These are phyloP conservation scores for Melipona bicolor DNA, from an alignment of 2,888 invertebrate genomes.

Conservation along the genomic window DNA sequence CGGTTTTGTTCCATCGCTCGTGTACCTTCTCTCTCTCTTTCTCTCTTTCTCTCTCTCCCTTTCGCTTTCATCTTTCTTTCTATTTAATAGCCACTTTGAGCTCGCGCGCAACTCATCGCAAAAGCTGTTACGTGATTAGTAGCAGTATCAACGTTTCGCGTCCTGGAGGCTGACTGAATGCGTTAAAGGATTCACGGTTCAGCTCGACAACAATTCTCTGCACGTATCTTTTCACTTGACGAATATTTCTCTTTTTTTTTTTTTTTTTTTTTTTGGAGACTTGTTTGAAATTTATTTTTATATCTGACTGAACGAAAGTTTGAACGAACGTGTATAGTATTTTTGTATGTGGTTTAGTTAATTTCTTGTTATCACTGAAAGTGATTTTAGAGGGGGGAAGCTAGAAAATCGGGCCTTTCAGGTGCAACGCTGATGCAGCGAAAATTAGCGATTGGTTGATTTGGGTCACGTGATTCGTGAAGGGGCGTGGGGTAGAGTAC, in stretches of 20 bases:
- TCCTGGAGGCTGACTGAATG: neutral
- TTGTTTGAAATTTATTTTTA: neutral
- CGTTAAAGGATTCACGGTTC: neutral
- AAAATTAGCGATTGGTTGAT: too few species aligned
- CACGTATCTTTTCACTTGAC: neutral
- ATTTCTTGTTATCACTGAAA: too few species aligned
- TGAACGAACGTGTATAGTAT: too few species aligned
- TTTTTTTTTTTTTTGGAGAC: too few species aligned
- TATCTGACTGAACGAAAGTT: too few species aligned
- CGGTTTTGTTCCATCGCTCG: constrained; percentile 50
- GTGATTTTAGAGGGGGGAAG: too few species aligned
- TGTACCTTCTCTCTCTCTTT: neutral
- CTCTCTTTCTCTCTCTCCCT: neutral
- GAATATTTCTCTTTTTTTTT: too few species aligned
- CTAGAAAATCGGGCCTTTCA: too few species aligned
- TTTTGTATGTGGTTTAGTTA: too few species aligned
- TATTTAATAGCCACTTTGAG: constrained; percentile 52
- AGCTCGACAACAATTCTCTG: neutral
- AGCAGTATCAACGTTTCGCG: constrained; percentile 23
- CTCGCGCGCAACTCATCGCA: constrained; percentile 27
- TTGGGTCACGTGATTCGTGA: too few species aligned
- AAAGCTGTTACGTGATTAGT: constrained; percentile 50
- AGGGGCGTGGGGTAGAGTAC: too few species aligned
- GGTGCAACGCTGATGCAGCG: too few species aligned
- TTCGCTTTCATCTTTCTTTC: constrained; percentile 29